A percentile compares a stretch with the other conserved stretches of the same genome.
These are phyloP conservation scores for Mastomys natalensis DNA, from an alignment of 2,113 vertebrate genomes.

Conservation along the genomic window DNA sequence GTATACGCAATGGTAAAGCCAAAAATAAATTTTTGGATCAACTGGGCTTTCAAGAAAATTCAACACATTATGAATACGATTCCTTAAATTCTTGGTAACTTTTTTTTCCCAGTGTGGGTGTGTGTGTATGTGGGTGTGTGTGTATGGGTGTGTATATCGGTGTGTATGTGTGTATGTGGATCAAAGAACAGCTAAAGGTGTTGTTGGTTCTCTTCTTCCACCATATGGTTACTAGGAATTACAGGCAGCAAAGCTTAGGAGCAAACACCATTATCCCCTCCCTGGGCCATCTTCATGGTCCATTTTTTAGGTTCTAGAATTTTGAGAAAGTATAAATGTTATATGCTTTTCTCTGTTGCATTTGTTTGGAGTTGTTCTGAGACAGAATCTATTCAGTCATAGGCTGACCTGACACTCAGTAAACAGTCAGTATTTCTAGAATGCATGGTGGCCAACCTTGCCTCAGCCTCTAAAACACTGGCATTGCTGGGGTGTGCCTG, in stretches of 20 bases:
- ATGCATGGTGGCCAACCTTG: not conserved
- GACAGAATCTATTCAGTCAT: not conserved
- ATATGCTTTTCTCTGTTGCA: not conserved
- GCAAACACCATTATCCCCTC: not conserved
- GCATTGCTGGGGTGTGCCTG: not conserved
- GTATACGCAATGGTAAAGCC: not conserved
- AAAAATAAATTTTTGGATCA: not conserved
- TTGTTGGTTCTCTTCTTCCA: not conserved
- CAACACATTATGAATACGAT: constrained; percentile 65
- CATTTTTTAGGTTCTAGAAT: constrained; percentile 60
- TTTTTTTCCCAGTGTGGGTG: not conserved
- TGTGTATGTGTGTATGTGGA: too few species aligned
- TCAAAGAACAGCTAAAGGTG: not conserved
- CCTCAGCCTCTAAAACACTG: not conserved
- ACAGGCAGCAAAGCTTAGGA: not conserved
- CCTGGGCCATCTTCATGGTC: not conserved
- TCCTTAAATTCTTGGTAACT: not conserved
- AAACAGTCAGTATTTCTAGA: not conserved
- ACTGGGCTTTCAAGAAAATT: constrained; percentile 78
- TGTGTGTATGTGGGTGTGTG: not conserved
- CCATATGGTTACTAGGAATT: not conserved
- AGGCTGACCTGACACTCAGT: not conserved
- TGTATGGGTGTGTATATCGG: not conserved
- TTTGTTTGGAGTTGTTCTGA: not conserved
- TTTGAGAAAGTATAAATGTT: constrained; percentile 82